These are phyloP conservation scores for Drosophila ogumai DNA, from an alignment of 1,140 invertebrate genomes.

Conservation along the genomic window DNA sequence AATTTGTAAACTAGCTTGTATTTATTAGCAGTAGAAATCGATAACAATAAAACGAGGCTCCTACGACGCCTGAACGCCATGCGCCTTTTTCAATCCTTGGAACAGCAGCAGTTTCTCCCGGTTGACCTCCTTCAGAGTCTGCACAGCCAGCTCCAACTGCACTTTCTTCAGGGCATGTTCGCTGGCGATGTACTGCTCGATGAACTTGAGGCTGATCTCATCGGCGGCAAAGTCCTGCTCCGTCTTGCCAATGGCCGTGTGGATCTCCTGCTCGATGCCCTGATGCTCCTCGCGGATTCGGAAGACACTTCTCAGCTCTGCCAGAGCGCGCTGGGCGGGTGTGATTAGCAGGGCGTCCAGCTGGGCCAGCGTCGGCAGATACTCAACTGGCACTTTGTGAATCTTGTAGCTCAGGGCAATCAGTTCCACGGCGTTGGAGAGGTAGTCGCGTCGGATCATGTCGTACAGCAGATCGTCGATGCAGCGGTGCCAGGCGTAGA, in stretches of 20 bases:
- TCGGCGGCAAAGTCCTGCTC: slow-evolving; percentile 77
- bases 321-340: slow-evolving; percentile 42
- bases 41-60: slow-evolving; percentile 53
- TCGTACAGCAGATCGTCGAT: slow-evolving; percentile 92
- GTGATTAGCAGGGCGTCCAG: slow-evolving; percentile 78
- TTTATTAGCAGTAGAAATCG: slow-evolving; percentile 35
- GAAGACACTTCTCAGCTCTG: slow-evolving; percentile 46
- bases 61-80: slow-evolving; percentile 85
- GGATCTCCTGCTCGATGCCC: slow-evolving; percentile 70
- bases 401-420: slow-evolving; percentile 80
- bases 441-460: slow-evolving; percentile 84
- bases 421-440: slow-evolving; percentile 79
- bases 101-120: slow-evolving; percentile 86
- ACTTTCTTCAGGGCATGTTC: slow-evolving; percentile 87
- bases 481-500: slow-evolving; percentile 92
- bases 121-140: slow-evolving; percentile 88
- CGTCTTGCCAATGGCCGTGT: slow-evolving; percentile 76
- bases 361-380: slow-evolving; percentile 70
- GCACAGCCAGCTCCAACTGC: slow-evolving; percentile 88
- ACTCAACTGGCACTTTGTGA: slow-evolving; percentile 76
- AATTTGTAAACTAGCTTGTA: slow-evolving; percentile 14
- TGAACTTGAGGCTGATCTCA: slow-evolving; percentile 86
- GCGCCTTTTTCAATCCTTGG: slow-evolving; percentile 88
- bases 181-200: slow-evolving; percentile 87
- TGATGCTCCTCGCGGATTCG: slow-evolving; percentile 14